Base-by-base conservation (phyloP, 2,797 vertebrate species). In the Diplodus puntazzo region DNA sequence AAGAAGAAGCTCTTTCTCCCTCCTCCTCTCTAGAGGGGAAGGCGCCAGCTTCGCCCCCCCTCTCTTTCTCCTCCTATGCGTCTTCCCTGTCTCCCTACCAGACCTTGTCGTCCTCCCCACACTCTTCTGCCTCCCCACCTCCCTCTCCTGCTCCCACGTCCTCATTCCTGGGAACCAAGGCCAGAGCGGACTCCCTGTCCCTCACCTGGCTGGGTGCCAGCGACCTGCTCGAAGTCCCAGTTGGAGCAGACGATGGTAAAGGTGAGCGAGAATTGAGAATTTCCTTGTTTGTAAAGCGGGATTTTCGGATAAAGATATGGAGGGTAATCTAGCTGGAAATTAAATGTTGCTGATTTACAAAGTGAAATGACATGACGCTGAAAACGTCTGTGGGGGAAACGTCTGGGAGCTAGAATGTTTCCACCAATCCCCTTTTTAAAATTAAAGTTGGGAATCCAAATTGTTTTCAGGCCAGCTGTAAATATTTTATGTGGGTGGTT, bases 1-100 rank as follows among this genome's bases (percentile, higher is more conserved):
- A 96, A 94, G 94, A 95, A 91, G 90, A 94, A 92, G 87, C 91
- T 90, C 92, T 95, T 73, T 94, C 93, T 90, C 92, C 91, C 81
- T 92, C 90, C 85, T 92, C 84, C 74, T 92, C 87, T 79, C 74
- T 93, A 25, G 93, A 92, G 92, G 95, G 90, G 88, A 92, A 87
- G 89, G 84, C 67, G 1, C 85, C 92, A 74, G 79, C 82, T 82
- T 94, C 93, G 43, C 94, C 91, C 77, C 85, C 91, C 87, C 88
- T 89, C 81, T 91, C 91, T 88, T 87, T 91, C 76, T 93, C 92
- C 69, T 92, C 89, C 75, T 88, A 81, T 2, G 59, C 86, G 58
- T 88, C 89, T 43, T 63, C 83, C 75, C 75, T 34, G 48, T 88
- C 89, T 69, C 92, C 82, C 69, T 78, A 89, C 68, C 85, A 89